These are phyloP conservation scores for Synergus itoensis DNA, from an alignment of 2,888 invertebrate genomes.

Conservation along the genomic window DNA sequence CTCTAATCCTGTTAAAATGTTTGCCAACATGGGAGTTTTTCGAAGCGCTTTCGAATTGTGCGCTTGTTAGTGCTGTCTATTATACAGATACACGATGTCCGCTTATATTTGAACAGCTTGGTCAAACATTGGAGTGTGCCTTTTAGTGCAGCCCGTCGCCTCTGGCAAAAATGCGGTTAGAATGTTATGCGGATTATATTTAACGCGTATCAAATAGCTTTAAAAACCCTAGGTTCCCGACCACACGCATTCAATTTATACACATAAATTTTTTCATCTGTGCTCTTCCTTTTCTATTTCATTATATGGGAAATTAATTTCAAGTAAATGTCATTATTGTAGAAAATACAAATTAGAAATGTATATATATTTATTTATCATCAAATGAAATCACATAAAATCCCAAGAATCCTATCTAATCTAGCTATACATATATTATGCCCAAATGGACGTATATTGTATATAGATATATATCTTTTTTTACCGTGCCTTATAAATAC, in stretches of 20 bases:
- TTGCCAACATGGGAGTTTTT: constrained; percentile 68
- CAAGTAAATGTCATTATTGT: too few relatives aligned
- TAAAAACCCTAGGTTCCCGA: constrained; percentile 42
- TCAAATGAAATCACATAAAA: too few relatives aligned
- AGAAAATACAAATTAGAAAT: too few relatives aligned
- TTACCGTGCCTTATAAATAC: not conserved
- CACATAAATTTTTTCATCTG: not conserved
- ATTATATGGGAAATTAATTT: not conserved
- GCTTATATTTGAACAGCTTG: constrained; percentile 75
- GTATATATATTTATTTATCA: too few relatives aligned
- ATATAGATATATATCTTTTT: too few relatives aligned
- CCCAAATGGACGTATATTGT: too few relatives aligned
- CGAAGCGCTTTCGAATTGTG: constrained; percentile 65
- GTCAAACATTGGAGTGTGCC: constrained; percentile 75
- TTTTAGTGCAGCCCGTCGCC: constrained; percentile 71
- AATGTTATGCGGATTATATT: constrained; percentile 51
- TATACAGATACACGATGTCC: constrained; percentile 65
- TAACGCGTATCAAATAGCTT: constrained; percentile 47
- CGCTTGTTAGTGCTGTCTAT: constrained; percentile 59
- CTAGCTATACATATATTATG: too few relatives aligned
- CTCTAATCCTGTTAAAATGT: constrained; percentile 77
- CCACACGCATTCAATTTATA: not conserved
- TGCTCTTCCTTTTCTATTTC: not conserved
- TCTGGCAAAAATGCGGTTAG: constrained; percentile 65
- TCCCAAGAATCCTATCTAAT: too few relatives aligned